Percentiles rank a stretch among this genome's conserved stretches.
Evolutionary conservation across 2,797 vertebrate species (phyloP).

Genomic region (Linurgus olivaceus): DNA sequence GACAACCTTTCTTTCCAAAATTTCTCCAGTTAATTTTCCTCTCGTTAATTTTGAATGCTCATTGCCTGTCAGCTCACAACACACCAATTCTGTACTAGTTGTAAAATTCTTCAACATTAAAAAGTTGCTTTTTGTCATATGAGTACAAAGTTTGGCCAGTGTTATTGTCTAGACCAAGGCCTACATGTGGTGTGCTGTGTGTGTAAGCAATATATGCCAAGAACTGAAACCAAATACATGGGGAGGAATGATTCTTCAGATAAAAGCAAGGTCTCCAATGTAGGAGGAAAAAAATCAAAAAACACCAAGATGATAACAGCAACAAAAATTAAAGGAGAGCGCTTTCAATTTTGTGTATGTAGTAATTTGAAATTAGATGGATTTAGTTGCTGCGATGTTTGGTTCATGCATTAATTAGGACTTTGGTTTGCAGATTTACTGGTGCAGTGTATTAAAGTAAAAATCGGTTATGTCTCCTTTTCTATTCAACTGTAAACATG

Average conservation of each 20-base stretch:
- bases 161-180: background rate
- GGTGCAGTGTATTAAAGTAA: background rate
- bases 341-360: background rate
- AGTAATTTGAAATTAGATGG: background rate
- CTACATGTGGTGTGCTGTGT: background rate
- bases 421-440: background rate
- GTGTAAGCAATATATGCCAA: background rate
- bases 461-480: background rate
- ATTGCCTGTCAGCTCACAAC: background rate
- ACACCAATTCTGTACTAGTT: background rate
- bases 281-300: background rate
- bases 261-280: background rate
- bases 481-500: background rate
- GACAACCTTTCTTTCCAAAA: background rate
- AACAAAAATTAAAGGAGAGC: background rate
- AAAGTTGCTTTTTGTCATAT: background rate
- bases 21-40: background rate
- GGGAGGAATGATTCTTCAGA: background rate
- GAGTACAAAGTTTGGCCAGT: background rate
- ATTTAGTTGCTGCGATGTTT: background rate
- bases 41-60: background rate
- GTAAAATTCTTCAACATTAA: background rate
- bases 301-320: background rate
- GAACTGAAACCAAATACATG: background rate
- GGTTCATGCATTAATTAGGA: background rate